Percentiles rank a stretch among this genome's conserved stretches.
phyloP scores from a whole-genome alignment of 2,888 invertebrate genomes.

The Microplitis deprimator region DNA sequence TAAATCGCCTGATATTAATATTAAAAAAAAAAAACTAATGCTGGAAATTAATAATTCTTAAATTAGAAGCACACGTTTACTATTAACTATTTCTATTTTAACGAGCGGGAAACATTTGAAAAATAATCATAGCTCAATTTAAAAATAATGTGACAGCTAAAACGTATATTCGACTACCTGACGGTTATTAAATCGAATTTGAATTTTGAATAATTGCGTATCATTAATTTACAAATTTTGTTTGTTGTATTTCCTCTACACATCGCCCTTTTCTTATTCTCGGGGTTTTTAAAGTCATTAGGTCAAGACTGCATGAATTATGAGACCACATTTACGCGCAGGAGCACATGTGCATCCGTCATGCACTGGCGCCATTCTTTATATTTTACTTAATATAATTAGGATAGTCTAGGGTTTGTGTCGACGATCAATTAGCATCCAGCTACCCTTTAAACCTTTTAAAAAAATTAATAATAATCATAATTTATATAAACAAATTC shows the following conservation, averaged over 20 bases:
- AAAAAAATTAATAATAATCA: conserved; percentile 29
- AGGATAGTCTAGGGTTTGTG: conserved; percentile 47
- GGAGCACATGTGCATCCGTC: conserved; percentile 50
- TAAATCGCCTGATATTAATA: not conserved
- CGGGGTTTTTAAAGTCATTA: conserved; percentile 25
- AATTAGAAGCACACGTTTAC: not conserved
- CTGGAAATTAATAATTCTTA: not conserved
- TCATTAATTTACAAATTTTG: too few species aligned
- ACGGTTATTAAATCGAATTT: too few species aligned
- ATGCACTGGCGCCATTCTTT: conserved; percentile 51
- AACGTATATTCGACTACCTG: too few species aligned
- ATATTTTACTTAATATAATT: not conserved
- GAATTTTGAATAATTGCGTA: too few species aligned
- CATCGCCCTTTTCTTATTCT: not conserved
- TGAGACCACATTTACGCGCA: conserved; percentile 38
- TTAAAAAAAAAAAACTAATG: not conserved
- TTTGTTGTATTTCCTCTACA: too few species aligned
- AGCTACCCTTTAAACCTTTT: conserved; percentile 40
- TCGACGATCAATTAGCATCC: conserved; percentile 67
- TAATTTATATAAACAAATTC: not conserved
- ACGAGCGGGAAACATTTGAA: not conserved
- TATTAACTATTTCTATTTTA: not conserved
- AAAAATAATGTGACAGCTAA: not conserved
- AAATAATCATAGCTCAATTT: not conserved
- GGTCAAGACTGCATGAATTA: conserved; percentile 46